A percentile compares a stretch with the other conserved stretches of the same genome.
Conservation (phyloP, 2,888 invertebrate species). For the Coelopa pilipes region DNA sequence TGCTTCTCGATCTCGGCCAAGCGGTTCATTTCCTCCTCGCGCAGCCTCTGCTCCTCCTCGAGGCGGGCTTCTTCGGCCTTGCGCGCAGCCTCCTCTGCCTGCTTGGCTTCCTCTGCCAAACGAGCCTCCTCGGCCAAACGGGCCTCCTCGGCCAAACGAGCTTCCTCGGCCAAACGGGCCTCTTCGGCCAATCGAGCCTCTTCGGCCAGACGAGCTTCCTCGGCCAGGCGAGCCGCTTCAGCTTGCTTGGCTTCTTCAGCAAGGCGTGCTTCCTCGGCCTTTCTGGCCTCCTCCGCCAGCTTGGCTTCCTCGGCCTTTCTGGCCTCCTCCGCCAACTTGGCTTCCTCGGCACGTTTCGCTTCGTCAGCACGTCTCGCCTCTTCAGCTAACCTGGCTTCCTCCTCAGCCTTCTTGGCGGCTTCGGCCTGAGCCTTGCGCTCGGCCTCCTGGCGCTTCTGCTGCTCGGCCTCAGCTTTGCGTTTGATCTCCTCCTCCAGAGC, state of each 20-base stretch:
- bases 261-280: constrained; percentile 67
- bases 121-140: constrained; percentile 67
- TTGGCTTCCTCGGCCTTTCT: constrained; percentile 65
- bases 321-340: constrained; percentile 65
- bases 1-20: constrained; percentile 69
- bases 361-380: constrained; percentile 40
- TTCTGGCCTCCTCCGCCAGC: constrained; percentile 64
- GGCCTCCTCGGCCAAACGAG: constrained; percentile 66
- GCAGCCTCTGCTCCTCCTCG: constrained; percentile 67
- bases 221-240: constrained; percentile 55
- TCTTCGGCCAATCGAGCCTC: constrained; percentile 66
- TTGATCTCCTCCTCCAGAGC: constrained; percentile 71
- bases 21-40: constrained; percentile 70
- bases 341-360: constrained; percentile 67
- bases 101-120: constrained; percentile 63
- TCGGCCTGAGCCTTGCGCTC: constrained; percentile 66
- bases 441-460: constrained; percentile 65
- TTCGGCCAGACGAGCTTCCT: constrained; percentile 67
- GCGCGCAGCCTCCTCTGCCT: constrained; percentile 67
- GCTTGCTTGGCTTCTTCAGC: constrained; percentile 46
- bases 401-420: constrained; percentile 43
- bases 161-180: constrained; percentile 65
- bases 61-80: constrained; percentile 68
- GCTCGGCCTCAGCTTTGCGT: constrained; percentile 69
- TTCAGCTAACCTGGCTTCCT: constrained; percentile 63